phyloP scores from a whole-genome alignment of 1,140 invertebrate species.

The Apis mellifera region Amel_HAv3.1 CM009937.2:10508501-10509000 shows the following conservation, averaged over 20 bases:
- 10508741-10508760: conserved; percentile 92
- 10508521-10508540: conserved; percentile 84
- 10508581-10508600: conserved; percentile 83
- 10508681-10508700: conserved; percentile 81
- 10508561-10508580: conserved; percentile 83
- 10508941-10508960: conserved; percentile 83
- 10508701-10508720: conserved; percentile 79
- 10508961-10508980: conserved; percentile 83
- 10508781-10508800: conserved; percentile 83
- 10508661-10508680: conserved; percentile 83
- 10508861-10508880: conserved; percentile 89
- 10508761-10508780: conserved; percentile 88
- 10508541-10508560: conserved; percentile 88
- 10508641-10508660: conserved; percentile 81
- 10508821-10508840: conserved; percentile 80
- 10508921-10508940: conserved; percentile 80
- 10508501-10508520: conserved; percentile 2
- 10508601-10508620: conserved; percentile 81
- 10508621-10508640: conserved; percentile 84
- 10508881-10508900: conserved; percentile 85
- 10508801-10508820: conserved; percentile 83
- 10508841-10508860: conserved; percentile 85
- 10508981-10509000: conserved; percentile 73
- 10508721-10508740: conserved; percentile 81
- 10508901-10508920: conserved; percentile 82